Base-by-base conservation (phyloP, 2,797 vertebrate genomes). In the Myioborus miniatus region DNA sequence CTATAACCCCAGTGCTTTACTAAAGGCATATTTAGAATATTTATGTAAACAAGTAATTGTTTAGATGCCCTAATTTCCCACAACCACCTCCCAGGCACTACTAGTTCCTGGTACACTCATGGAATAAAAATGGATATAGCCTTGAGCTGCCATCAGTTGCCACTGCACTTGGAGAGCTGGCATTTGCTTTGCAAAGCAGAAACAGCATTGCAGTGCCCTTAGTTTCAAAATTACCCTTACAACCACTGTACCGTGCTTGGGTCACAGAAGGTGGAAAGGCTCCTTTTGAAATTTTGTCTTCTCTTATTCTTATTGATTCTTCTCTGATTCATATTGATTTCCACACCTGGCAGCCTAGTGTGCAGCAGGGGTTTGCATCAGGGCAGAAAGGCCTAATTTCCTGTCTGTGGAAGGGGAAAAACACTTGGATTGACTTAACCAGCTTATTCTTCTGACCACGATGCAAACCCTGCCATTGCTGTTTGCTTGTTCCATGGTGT, bases 61-160 rank as follows among this genome's bases (percentile, higher is more conserved):
- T 95, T 86, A 79, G 59, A 83, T 90, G 34, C 9, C 62, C 37
- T 65, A 34, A 72, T 78, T 91, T 92, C 67, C 72, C 63, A 78
- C 62, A 59, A 20, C 3, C 1, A 56, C 59, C 67, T 91, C 72
- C 55, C 52, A 94, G 87, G 87, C 79, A n/a, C 34, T 71, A 34
- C 69, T 83, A 43, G 58, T n/a, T 84, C 80, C 86, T 77, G 72
- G 67, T 90, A 50, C 70, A 65, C 22, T 15, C 59, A 10, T 63
- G 63, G 62, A 86, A 92, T 94, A 90, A 91, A 91, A 94, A 88
- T 52, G 76, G 92, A 90, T 87, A 72, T 79, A 92, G 91, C 94
- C 85, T 90, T 92, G 76, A 93, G 94, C 87, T 93, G 94, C 82
- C 82, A 82, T 93, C 92, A 91, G 39, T 90, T 91, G 46, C 80